phyloP scores from a whole-genome alignment of 2,797 vertebrate species.

The Tinamus major region DNA sequence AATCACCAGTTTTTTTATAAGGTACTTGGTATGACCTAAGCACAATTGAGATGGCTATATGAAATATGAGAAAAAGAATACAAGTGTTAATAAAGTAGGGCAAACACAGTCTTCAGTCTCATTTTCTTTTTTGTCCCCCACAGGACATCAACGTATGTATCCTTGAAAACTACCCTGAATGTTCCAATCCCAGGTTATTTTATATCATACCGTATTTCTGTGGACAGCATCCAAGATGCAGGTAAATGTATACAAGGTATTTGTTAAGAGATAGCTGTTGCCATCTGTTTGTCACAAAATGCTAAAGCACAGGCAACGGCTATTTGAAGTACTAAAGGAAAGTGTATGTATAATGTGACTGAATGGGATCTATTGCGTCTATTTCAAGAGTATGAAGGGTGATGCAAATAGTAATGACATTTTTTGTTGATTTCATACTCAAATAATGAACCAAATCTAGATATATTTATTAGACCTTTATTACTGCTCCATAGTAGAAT shows the following conservation, averaged over 20 bases:
- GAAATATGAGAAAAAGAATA: neutral
- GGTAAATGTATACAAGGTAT: conserved; percentile 80
- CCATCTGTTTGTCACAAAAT: neutral
- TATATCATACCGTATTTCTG: conserved; percentile 99
- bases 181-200: conserved; percentile 96
- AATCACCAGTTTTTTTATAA: neutral
- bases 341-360: neutral
- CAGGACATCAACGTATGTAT: conserved; percentile 99
- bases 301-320: neutral
- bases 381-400: neutral
- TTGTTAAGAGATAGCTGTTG: neutral
- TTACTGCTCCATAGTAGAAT: neutral
- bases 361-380: neutral
- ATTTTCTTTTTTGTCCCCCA: neutral
- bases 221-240: conserved; percentile 98
- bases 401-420: neutral
- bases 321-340: neutral
- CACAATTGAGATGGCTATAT: neutral
- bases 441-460: conserved; percentile 4
- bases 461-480: neutral
- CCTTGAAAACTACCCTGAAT: conserved; percentile 96
- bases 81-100: neutral
- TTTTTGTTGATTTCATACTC: neutral
- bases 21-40: neutral
- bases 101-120: neutral